Base-by-base conservation (phyloP, 2,797 vertebrate genomes). In the Psittacula derbiana region DNA sequence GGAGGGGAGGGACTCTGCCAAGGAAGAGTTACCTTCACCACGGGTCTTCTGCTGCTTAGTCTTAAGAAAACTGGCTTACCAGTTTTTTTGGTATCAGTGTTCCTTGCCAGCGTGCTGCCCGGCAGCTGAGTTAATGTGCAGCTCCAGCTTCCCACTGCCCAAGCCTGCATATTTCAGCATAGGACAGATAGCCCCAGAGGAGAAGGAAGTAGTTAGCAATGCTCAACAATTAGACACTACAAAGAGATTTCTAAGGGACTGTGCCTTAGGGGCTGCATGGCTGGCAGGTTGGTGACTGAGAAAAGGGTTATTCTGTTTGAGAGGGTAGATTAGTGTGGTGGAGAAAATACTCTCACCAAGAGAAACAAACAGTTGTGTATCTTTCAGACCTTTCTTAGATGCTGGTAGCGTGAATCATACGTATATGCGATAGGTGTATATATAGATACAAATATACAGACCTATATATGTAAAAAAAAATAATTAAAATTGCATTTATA, bases 101-200 rank as follows among this genome's bases (percentile, higher is more conserved):
- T 14, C 46, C 53, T 70, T 50, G 69, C 44, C 53, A 5, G 14
- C 1, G 12, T 20, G 73, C 67, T 81, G 47, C 1, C 0, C 33
- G 10, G 61, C 44, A 62, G 44, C 58, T 3, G 71, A 49, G 75
- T 3, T 66, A 49, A 23, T 0, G 0, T 41, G 3, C 0, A 3
- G 41, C 61, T 83, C 40, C 25, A 8, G 40, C 44, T 36, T 78
- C 71, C 61, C 47, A 4, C 11, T 27, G 11, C 46, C 53, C 55
- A 11, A 27, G 44, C 43, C 57, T 2, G 0, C 1, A 0, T 16
- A 8, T 28, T 64, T 41, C 60, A 27, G 50, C 2, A 0, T 3
- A 3, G 7, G 38, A 50, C 70, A 40, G 50, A 49, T 9, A 75
- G 38, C 41, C 80, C 23, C 66, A 31, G 43, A 84, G 58, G 40